Evolutionary conservation across 2,113 vertebrate genomes (phyloP).

Genomic region (Peromyscus californicus): DNA sequence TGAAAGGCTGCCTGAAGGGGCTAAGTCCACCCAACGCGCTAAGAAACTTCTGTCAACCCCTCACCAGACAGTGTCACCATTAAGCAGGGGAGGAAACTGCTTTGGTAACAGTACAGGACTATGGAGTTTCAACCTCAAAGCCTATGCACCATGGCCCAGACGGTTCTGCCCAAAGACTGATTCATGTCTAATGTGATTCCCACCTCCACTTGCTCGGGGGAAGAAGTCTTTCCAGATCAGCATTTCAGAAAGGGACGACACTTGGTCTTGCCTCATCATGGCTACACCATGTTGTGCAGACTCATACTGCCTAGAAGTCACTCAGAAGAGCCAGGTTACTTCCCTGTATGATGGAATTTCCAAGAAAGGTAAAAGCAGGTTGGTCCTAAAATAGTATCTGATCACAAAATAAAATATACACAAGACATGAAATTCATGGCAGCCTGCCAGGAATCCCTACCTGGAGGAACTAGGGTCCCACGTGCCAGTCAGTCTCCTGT

Average conservation of each 20-base stretch:
- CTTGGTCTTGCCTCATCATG: rapidly evolving
- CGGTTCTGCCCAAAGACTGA: rapidly evolving
- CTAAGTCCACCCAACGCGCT: background rate
- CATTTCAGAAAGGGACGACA: background rate
- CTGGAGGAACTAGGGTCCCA: no score
- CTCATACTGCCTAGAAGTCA: background rate
- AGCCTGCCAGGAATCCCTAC: background rate
- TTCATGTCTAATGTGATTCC: rapidly evolving
- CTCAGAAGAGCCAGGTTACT: background rate
- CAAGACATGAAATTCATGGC: background rate
- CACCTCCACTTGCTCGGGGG: background rate
- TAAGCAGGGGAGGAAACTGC: slow-evolving; percentile 37
- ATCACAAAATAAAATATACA: background rate
- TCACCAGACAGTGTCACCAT: slow-evolving; percentile 64
- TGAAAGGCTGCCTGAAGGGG: slow-evolving; percentile 50
- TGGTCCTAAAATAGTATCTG: background rate
- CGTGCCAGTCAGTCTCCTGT: rapidly evolving
- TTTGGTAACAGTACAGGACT: slow-evolving; percentile 77
- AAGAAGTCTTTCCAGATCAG: background rate
- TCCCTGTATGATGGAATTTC: background rate
- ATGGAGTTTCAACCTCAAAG: slow-evolving; percentile 73
- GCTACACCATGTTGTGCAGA: rapidly evolving
- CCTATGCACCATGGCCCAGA: rapidly evolving
- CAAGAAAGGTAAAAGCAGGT: background rate
- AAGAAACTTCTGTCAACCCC: slow-evolving; percentile 52